Base-by-base conservation (phyloP, 2,797 vertebrate genomes). In the Vireo griseus region DNA sequence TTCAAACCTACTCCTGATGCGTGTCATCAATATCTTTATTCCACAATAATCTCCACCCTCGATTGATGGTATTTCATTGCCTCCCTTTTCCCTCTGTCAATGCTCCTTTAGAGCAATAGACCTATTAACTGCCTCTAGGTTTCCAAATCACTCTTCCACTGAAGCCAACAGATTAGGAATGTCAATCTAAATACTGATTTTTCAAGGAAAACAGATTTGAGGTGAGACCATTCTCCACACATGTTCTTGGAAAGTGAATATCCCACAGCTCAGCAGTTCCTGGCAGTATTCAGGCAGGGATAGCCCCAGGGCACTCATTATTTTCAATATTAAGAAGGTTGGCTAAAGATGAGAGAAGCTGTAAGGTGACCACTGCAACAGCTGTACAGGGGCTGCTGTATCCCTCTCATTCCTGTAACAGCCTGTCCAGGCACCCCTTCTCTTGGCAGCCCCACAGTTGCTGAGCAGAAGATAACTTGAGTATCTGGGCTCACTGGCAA, bases 391-490 rank as follows among this genome's bases (percentile, higher is more conserved):
- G 1, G 0, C 35, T 66, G 29, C 42, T 5, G 10, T 37, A 68
- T 35, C 28, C 28, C 28, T 59, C 57, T 33, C 0, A 1, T 57
- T 91, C 50, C 88, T 2, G 0, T 58, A 74, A 76, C 16, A 51
- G 31, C 37, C 52, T 55, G 26, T 11, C 35, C 28, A 14, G 28
- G 8, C 50, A 65, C 4, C 16, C 4, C 31, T 79, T 65, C 51
- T 37, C 25, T 29, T 67, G 3, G 0, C 45, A 61, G 28, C 22
- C 14, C 31, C 1, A 1, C 6, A 5, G 0, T 1, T 69, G 11
- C 19, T 39, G 57, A 22, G 11, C 2, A 19, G 6, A 66, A 40
- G 10, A 35, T 1, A 0, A 45, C 0, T 18, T 40, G 25, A 1
- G 6, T 52, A 48, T 26, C 35, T 71, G 29, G 31, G 25, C 14